phyloP scores from a whole-genome alignment of 37 sponge, comb jelly and placozoan species.

The Crambe crambe region DNA sequence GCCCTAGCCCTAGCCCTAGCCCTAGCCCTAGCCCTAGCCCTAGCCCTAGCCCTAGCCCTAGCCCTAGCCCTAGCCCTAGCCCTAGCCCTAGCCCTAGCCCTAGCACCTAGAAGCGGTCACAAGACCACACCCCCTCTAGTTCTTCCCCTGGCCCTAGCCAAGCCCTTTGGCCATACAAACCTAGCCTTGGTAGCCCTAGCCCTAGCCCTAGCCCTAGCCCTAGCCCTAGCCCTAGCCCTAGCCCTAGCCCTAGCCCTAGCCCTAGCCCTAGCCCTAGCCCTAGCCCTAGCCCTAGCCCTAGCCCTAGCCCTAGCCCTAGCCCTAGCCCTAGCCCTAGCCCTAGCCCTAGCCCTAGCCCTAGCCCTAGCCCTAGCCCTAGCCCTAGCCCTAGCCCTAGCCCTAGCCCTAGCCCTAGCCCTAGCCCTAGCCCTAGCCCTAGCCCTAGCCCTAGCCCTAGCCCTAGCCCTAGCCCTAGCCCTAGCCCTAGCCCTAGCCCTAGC shows the following conservation, averaged over 20 bases:
- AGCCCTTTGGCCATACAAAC: not conserved
- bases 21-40: not conserved
- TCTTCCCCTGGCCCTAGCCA: no score
- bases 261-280: not conserved
- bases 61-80: conserved; percentile 6
- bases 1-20: no score
- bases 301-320: not conserved
- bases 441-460: not conserved
- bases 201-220: not conserved
- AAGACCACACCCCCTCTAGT: no score
- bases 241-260: not conserved
- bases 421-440: not conserved
- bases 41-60: conserved; percentile 13
- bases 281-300: not conserved
- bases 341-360: not conserved
- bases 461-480: not conserved
- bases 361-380: not conserved
- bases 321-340: not conserved
- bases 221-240: not conserved
- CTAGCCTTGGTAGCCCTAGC: not conserved
- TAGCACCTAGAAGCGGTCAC: no score
- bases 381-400: not conserved
- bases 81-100: not conserved
- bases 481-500: no score
- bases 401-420: not conserved